A percentile compares a stretch with the other conserved stretches of the same genome.
Evolutionary conservation across 2,113 vertebrate genomes (phyloP).

Genomic region (Aphelocoma coerulescens): DNA sequence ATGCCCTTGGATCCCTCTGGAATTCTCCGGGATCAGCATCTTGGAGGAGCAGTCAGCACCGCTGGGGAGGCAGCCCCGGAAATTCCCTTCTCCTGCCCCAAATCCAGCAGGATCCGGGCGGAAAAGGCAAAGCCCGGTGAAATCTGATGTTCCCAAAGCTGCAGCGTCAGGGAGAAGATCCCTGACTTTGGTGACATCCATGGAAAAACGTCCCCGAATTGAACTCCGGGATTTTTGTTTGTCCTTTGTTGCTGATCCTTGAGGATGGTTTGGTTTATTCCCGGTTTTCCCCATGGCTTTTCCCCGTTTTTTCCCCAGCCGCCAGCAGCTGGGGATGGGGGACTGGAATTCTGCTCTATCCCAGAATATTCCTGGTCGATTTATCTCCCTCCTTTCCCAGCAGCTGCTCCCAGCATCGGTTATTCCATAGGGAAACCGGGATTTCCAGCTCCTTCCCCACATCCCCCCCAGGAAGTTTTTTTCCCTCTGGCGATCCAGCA

Average conservation of each 20-base stretch:
- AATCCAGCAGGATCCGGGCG: background rate
- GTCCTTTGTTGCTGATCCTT: background rate
- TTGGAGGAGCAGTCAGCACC: background rate
- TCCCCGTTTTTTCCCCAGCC: background rate
- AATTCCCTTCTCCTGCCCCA: background rate
- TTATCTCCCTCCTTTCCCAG: background rate
- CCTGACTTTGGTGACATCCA: background rate
- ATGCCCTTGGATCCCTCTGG: background rate
- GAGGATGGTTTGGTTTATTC: background rate
- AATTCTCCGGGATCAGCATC: background rate
- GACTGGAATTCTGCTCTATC: background rate
- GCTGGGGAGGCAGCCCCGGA: background rate
- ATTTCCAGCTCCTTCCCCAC: background rate
- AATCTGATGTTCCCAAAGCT: background rate
- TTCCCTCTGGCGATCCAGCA: background rate
- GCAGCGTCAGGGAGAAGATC: background rate
- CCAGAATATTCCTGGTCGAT: background rate
- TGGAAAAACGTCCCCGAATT: background rate
- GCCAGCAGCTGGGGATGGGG: background rate
- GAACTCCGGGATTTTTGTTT: accelerated
- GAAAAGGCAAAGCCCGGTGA: background rate
- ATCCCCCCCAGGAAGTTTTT: background rate
- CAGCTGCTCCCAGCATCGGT: background rate
- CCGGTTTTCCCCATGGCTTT: accelerated
- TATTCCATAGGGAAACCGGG: background rate